Evolutionary conservation across 2,113 vertebrate species (phyloP), one percentile per base, ranked within the genome.

Genomic region (Columba livia): DNA sequence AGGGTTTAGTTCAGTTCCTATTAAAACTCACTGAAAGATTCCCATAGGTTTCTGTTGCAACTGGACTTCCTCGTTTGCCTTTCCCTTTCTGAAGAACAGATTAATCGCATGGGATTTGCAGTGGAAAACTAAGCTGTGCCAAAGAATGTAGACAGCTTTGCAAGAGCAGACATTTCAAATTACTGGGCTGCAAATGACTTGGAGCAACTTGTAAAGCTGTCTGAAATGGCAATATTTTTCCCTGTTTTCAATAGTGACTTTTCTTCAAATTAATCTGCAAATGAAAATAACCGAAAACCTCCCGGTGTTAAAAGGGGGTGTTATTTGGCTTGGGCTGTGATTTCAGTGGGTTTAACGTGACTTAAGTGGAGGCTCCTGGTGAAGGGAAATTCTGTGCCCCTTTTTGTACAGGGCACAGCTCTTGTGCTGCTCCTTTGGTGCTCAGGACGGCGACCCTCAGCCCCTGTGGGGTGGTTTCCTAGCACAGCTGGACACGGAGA

Each of bases 81-180:
- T 95, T 85, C 15, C 11, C 74, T 95, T 89, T 87, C 89, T 34
- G 31, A 85, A 83, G 85, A 77, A 15, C 23, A 83, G 62, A 95
- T 89, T 91, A 88, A 88, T 86, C 15, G 20, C 56, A 40, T 20
- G 56, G 67, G 82, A 81, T 92, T 71, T 74, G 86, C 83, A 90
- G 69, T 3, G 29, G 90, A 90, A 85, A 94, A 73, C 44, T 82
- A 42, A 85, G 34, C 38, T 31, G n/a, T 83, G 88, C 93, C 92
- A 96, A 93, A 74, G 88, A 96, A 93, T 20, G 51, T 36, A 95
- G 96, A 95, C 79, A 64, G 85, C 71, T 93, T 93, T 94, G 85
- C 71, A 56, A 71, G 56, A 83, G 67, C 82, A 90, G 93, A 83
- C 81, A 74, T 82, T 96, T 89, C 67, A 79, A 56, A 85, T 79